A percentile compares a stretch with the other conserved stretches of the same genome.
These are phyloP conservation scores for Australoheros facetus DNA, from an alignment of 2,797 vertebrate species.

Conservation along the genomic window DNA sequence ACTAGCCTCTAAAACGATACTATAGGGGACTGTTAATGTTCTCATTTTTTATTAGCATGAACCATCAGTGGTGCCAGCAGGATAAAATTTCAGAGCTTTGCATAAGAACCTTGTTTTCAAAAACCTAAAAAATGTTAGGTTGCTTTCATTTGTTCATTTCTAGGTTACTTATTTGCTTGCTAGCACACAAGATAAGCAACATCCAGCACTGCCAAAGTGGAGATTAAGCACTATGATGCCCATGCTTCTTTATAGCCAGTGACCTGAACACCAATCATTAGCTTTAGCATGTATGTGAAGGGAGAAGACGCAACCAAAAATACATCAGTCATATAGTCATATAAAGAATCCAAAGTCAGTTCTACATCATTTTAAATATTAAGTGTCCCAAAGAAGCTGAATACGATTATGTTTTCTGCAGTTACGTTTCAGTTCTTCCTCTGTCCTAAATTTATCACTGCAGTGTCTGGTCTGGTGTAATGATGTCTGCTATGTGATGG, in stretches of 20 bases:
- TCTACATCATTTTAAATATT: neutral
- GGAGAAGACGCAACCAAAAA: neutral
- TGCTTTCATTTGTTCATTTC: neutral
- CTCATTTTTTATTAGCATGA: neutral
- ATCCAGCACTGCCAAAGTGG: neutral
- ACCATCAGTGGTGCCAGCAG: neutral
- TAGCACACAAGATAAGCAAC: neutral
- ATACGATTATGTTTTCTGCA: neutral
- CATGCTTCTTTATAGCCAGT: neutral
- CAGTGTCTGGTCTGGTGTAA: conserved; percentile 46
- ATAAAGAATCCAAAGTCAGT: neutral
- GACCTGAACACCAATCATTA: neutral
- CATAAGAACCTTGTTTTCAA: neutral
- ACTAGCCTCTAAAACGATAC: accelerated
- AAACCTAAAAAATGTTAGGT: neutral
- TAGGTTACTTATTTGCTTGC: neutral
- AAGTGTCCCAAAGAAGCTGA: neutral
- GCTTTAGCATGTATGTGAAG: neutral
- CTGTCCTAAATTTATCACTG: conserved; percentile 21
- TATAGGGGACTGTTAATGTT: neutral
- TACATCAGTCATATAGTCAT: neutral
- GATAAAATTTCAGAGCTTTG: neutral
- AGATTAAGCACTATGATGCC: too few relatives aligned
- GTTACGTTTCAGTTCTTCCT: neutral
- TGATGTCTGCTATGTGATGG: conserved; percentile 46